Base-by-base conservation (phyloP, 2,797 vertebrate genomes). In the Sternarchorhynchus goeldii region DNA sequence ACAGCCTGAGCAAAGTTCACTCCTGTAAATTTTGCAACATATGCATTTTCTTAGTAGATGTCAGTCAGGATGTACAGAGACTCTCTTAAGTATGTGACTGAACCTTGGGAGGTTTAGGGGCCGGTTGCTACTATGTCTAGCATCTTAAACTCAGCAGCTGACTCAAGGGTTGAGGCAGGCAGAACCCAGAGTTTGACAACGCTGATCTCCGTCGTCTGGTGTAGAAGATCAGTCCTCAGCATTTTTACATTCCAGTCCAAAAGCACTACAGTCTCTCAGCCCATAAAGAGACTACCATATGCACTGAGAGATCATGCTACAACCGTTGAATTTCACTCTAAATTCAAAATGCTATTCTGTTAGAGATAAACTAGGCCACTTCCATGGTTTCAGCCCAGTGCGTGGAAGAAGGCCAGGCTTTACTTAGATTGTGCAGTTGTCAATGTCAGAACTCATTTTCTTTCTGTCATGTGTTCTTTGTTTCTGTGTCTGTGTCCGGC, bases 91-190 rank as follows among this genome's bases (percentile, higher is more conserved):
- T 73, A 36, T 73, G 57, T 20, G 73, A 88, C 85, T 86, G 86
- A 73, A 88, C 86, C 78, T 87, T 86, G 82, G 34, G 68, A 62
- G 79, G 89, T 88, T 90, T 91, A 91, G 83, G 80, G 39, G 57
- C 29, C 81, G 84, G 66, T 84, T 87, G 85, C 88, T 86, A 83
- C 76, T 89, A 86, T 88, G 89, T 88, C 84, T 85, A 83, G 66
- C 41, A 77, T 82, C 79, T 85, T 82, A 87, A 85, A 56, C 77
- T 68, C 65, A 73, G 77, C 34, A 25, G 82, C 73, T 58, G 83
- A 80, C 87, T 90, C 82, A 82, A 86, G 82, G 75, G 67, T 82
- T 87, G 88, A 88, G 86, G 83, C 85, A 84, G 86, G 77, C 86
- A 78, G 86, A 86, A 82, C 87, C 86, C 88, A 88, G 79, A 84